Base-by-base conservation (phyloP, 2,797 vertebrate species). In the Acridotheres tristis region DNA sequence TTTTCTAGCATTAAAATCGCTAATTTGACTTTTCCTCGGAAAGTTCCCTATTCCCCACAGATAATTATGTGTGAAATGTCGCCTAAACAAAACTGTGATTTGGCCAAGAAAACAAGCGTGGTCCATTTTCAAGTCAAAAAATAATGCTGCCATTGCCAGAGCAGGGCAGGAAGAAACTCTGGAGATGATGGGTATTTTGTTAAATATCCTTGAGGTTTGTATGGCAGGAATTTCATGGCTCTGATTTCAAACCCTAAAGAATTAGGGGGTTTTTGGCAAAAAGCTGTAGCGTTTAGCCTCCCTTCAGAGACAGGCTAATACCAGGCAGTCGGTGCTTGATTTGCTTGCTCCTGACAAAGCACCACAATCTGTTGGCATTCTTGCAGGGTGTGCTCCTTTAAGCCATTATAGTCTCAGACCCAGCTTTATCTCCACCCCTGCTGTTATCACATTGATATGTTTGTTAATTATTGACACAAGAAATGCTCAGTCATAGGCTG, bases 401-500 rank as follows among this genome's bases (percentile, higher is more conserved):
- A 88, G 72, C 65, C 48, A 32, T 61, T 80, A 27, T 4, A 88
- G 66, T 69, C 78, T 85, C 20, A 91, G 74, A 50, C 68, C 36
- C 45, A 42, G 88, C 78, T 94, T 95, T 92, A 88, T 94, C 89
- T 87, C 84, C 57, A 61, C 75, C 47, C 88, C 50, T 77, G 90
- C 85, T 93, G 87, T 88, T 93, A 94, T 62, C 93, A 76, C 88
- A 82, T 57, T 88, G 88, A 88, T 92, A 96, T 83, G 93, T 94
- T 80, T 92, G 91, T 96, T 96, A 95, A 97, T 95, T 95, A 96
- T 88, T 92, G 89, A 94, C 88, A 93, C 68, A 51, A 96, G 85
- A 90, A 96, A 92, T 69, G 47, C 85, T 88, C 90, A 40, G 66
- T 78, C 68, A 36, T 48, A 90, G 89, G 47, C 78, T 6, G 10